A percentile compares a stretch with the other conserved stretches of the same genome.
These are phyloP conservation scores for Festucalex cinctus DNA, from an alignment of 2,113 vertebrate species.

Conservation along the genomic window DNA sequence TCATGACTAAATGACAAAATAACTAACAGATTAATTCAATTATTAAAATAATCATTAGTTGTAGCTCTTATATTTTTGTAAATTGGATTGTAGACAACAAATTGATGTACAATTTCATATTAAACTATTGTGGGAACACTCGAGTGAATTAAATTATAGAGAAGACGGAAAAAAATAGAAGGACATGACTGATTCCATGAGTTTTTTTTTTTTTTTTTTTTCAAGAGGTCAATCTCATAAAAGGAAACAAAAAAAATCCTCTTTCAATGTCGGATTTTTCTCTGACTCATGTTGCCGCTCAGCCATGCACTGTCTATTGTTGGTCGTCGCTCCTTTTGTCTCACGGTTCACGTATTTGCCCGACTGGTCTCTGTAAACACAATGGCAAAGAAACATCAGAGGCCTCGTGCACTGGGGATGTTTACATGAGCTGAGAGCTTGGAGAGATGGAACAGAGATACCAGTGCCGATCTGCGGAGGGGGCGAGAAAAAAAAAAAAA, in stretches of 20 bases:
- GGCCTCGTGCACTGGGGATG: slow-evolving; percentile 62
- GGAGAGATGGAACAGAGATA: slow-evolving; percentile 73
- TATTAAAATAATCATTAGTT: too few species aligned
- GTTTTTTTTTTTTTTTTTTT: slow-evolving; percentile 10
- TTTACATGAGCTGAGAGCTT: slow-evolving; percentile 67
- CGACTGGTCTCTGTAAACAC: slow-evolving; percentile 72
- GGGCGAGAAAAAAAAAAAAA: slow-evolving; percentile 8
- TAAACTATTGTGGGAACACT: background rate
- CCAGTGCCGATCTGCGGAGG: slow-evolving; percentile 65
- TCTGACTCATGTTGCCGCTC: slow-evolving; percentile 7
- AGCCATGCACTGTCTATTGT: slow-evolving; percentile 38
- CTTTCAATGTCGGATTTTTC: slow-evolving; percentile 7
- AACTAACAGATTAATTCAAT: too few species aligned
- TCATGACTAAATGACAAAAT: too few species aligned
- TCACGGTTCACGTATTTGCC: slow-evolving; percentile 65
- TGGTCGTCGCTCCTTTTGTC: slow-evolving; percentile 52
- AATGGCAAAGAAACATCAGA: slow-evolving; percentile 67
- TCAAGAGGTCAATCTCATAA: slow-evolving; percentile 4
- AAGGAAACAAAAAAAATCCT: slow-evolving; percentile 8
- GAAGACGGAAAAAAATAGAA: background rate
- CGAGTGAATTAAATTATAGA: background rate
- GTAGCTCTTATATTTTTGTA: too few species aligned
- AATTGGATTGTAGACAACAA: background rate
- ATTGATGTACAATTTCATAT: background rate
- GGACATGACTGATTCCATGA: background rate